Evolutionary conservation across 2,113 vertebrate genomes (phyloP).

Genomic region (Tamias sibiricus): DNA sequence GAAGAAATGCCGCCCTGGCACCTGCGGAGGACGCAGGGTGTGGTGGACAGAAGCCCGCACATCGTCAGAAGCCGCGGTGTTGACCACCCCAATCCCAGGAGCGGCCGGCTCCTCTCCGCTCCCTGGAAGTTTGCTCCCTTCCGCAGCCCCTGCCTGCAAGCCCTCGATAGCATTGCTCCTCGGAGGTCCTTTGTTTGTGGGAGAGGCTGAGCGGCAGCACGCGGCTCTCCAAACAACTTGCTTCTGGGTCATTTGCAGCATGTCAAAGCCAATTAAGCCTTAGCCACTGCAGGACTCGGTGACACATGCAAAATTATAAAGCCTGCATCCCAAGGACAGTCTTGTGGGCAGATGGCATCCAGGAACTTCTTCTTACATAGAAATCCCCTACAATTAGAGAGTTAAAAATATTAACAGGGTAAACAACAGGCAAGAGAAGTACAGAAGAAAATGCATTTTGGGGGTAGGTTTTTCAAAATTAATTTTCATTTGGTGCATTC

Average conservation of each 20-base stretch:
- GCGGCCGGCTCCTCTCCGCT: fast-evolving
- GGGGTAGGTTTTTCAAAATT: background rate
- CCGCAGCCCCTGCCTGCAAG: background rate
- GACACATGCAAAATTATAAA: background rate
- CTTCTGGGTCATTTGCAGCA: background rate
- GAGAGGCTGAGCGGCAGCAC: background rate
- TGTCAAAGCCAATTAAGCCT: background rate
- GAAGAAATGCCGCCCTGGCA: background rate
- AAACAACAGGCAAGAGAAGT: background rate
- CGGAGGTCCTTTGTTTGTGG: background rate
- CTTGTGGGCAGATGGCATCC: background rate
- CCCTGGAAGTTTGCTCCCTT: background rate
- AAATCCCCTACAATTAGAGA: background rate
- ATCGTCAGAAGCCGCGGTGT: background rate
- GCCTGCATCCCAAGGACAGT: background rate
- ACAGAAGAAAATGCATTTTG: background rate
- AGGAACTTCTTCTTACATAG: background rate
- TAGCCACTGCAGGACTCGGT: background rate
- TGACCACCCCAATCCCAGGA: background rate
- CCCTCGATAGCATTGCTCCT: background rate
- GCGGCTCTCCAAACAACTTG: background rate
- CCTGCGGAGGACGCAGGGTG: background rate
- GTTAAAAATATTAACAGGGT: background rate
- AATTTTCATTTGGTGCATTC: no score
- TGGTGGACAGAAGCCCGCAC: fast-evolving